Conservation (phyloP, 2,113 vertebrate species). For the Cyphomyrus plagiostoma region DNA sequence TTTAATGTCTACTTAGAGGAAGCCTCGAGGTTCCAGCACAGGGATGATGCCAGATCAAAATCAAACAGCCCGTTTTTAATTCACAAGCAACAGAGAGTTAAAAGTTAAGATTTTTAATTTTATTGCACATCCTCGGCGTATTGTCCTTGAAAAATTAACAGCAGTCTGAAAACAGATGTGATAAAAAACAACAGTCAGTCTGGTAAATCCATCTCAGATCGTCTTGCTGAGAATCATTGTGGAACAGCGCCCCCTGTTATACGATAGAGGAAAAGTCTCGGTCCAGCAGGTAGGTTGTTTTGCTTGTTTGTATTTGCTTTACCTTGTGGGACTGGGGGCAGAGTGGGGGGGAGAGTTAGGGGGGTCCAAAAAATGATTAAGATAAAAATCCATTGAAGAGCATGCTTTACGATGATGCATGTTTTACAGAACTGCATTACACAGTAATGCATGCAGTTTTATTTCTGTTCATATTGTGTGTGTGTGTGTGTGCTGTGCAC, state of each 20-base stretch:
- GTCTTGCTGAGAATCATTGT: neutral
- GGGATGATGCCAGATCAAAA: neutral
- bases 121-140: neutral
- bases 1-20: neutral
- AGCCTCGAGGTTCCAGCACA: neutral
- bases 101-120: neutral
- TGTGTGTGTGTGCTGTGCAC: neutral
- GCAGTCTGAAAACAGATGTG: neutral
- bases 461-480: neutral
- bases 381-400: neutral
- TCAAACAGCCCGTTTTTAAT: neutral
- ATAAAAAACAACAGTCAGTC: neutral
- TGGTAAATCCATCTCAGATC: neutral
- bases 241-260: slow-evolving; percentile 19
- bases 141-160: neutral
- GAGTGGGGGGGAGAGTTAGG: neutral
- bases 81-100: neutral
- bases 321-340: neutral
- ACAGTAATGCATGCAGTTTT: neutral
- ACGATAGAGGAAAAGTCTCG: neutral
- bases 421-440: neutral
- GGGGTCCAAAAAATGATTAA: neutral
- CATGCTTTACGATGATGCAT: neutral
- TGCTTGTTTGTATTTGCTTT: neutral
- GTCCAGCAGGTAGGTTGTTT: neutral